Evolutionary conservation across 2,888 invertebrate genomes (phyloP).

Genomic region (Agelastica alni): DNA sequence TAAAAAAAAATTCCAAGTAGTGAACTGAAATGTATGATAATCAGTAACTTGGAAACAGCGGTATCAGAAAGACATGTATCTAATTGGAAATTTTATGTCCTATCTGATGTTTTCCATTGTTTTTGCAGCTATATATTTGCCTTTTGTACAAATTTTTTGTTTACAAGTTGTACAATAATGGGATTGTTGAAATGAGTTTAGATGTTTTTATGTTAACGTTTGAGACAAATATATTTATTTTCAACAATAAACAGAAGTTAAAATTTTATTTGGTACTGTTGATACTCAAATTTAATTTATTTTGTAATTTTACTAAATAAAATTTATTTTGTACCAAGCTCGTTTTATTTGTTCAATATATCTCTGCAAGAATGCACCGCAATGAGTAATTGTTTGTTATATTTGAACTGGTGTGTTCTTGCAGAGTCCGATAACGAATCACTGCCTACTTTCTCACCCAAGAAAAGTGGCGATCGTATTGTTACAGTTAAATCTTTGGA

Average conservation of each 20-base stretch:
- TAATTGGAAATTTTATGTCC: no score
- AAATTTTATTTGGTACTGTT: conserved; percentile 25
- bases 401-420: conserved; percentile 63
- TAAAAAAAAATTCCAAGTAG: no score
- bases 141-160: conserved; percentile 40
- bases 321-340: conserved; percentile 32
- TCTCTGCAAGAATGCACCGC: conserved; percentile 57
- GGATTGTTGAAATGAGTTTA: conserved; percentile 32
- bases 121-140: conserved; percentile 33
- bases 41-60: no score
- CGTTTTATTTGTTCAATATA: conserved; percentile 33
- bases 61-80: no score
- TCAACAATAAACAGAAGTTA: conserved; percentile 29
- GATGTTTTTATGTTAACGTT: conserved; percentile 28
- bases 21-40: no score
- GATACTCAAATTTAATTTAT: conserved; percentile 22
- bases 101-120: no score
- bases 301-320: conserved; percentile 26
- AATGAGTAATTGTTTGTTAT: not conserved
- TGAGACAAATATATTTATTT: conserved; percentile 39
- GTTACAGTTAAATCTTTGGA: conserved; percentile 68
- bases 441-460: conserved; percentile 66
- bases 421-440: conserved; percentile 81
- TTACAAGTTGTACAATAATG: conserved; percentile 23
- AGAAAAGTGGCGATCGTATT: conserved; percentile 57